These are phyloP conservation scores for Delichon dasypus DNA, from an alignment of 2,797 vertebrate genomes.

Conservation along the genomic window DNA sequence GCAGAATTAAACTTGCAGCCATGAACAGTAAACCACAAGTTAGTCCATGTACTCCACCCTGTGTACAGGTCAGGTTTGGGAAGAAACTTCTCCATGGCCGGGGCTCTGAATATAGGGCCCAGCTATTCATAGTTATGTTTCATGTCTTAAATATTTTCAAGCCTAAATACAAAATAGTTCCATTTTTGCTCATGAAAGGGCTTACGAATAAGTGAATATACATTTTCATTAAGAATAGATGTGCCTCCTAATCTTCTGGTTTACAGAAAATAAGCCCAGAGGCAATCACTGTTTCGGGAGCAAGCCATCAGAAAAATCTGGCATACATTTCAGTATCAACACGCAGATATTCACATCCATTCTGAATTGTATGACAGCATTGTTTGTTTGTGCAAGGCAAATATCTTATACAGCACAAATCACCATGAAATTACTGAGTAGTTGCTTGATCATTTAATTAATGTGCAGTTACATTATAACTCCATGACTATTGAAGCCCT, in stretches of 20 bases:
- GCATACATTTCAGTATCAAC: constrained; percentile 7
- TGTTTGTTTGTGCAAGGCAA: constrained; percentile 66
- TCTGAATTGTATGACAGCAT: constrained; percentile 45
- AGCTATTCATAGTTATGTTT: not conserved
- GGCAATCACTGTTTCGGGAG: not conserved
- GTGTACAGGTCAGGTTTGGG: not conserved
- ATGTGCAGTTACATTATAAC: constrained; percentile 65
- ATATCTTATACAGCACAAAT: constrained; percentile 65
- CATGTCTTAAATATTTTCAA: not conserved
- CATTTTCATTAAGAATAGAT: constrained; percentile 33
- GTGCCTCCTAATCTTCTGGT: constrained; percentile 5
- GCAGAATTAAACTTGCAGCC: not conserved
- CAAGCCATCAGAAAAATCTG: constrained; percentile 35
- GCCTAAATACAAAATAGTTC: not conserved
- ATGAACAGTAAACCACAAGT: not conserved
- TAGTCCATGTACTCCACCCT: not conserved
- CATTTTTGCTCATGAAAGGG: not conserved
- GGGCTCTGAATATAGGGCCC: not conserved
- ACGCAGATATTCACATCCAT: constrained; percentile 21
- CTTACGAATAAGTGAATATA: not conserved
- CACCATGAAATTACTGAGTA: constrained; percentile 71
- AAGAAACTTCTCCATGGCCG: not conserved
- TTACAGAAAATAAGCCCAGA: constrained; percentile 14
- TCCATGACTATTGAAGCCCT: constrained; percentile 62
- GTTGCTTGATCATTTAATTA: constrained; percentile 70